These are phyloP conservation scores for Volucella zonaria DNA, from an alignment of 2,888 invertebrate species.

Conservation along the genomic window DNA sequence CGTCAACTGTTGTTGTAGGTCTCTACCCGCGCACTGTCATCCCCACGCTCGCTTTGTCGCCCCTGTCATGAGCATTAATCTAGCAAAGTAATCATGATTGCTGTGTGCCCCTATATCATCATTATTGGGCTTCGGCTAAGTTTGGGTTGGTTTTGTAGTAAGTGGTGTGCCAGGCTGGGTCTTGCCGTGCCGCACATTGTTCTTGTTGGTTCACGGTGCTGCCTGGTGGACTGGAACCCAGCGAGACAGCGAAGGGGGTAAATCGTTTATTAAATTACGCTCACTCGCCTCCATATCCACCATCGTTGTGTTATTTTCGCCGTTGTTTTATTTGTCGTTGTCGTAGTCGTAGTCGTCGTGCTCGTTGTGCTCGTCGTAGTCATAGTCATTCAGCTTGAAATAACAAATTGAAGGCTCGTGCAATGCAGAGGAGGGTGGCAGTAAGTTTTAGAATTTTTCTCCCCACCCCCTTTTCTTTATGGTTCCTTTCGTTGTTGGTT, in stretches of 20 bases:
- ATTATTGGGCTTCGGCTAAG: constrained; percentile 62
- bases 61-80: constrained; percentile 69
- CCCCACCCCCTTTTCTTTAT: constrained; percentile 15
- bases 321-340: background rate
- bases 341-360: background rate
- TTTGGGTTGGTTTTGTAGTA: constrained; percentile 50
- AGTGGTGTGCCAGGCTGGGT: constrained; percentile 47
- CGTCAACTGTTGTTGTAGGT: too few species aligned
- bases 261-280: constrained; percentile 73
- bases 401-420: constrained; percentile 71
- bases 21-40: constrained; percentile 17
- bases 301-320: constrained; percentile 23
- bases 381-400: constrained; percentile 24
- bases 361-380: background rate
- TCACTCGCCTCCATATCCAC: constrained; percentile 45
- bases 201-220: constrained; percentile 54
- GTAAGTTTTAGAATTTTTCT: constrained; percentile 53
- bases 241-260: constrained; percentile 54
- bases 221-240: constrained; percentile 53
- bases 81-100: constrained; percentile 73
- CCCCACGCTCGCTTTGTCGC: constrained; percentile 50
- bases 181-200: constrained; percentile 35
- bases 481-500: constrained; percentile 30
- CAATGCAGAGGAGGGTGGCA: constrained; percentile 61
- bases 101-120: constrained; percentile 71